Conservation (phyloP, 2,888 invertebrate species). For the Lymantria monacha region DNA sequence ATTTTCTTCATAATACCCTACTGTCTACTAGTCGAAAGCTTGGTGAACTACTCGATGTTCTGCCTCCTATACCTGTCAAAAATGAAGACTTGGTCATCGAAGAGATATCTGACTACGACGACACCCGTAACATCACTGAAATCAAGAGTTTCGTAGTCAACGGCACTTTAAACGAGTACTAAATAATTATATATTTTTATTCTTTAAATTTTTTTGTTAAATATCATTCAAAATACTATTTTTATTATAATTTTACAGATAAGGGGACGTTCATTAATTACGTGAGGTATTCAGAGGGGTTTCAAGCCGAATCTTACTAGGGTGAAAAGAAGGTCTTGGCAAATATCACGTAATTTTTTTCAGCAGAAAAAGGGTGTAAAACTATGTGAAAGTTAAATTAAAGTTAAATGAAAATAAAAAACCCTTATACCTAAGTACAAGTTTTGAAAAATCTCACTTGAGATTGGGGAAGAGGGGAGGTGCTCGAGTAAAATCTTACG, state of each 20-base stretch:
- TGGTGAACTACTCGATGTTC: conserved; percentile 61
- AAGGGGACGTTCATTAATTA: too few species aligned
- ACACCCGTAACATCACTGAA: conserved; percentile 61
- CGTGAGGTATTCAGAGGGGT: too few species aligned
- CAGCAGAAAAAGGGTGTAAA: too few species aligned
- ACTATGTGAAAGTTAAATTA: too few species aligned
- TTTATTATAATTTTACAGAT: conserved; percentile 35
- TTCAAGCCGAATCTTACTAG: too few species aligned
- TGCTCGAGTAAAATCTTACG: too few species aligned
- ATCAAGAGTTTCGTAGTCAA: conserved; percentile 70
- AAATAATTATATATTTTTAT: conserved; percentile 33
- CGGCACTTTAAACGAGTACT: conserved; percentile 52
- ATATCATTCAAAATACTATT: conserved; percentile 49
- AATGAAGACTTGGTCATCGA: conserved; percentile 68
- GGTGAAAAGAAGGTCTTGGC: too few species aligned
- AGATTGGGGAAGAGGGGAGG: too few species aligned
- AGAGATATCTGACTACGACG: conserved; percentile 68
- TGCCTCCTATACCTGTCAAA: conserved; percentile 66
- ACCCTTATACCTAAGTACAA: too few species aligned
- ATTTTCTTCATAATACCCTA: conserved; percentile 57
- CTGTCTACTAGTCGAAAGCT: conserved; percentile 66
- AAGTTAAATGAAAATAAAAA: too few species aligned
- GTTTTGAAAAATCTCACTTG: too few species aligned
- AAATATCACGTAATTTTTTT: too few species aligned
- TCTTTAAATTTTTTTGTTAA: conserved; percentile 39